phyloP scores from a whole-genome alignment of 2,113 vertebrate genomes.

The Myiopsitta monachus region DNA sequence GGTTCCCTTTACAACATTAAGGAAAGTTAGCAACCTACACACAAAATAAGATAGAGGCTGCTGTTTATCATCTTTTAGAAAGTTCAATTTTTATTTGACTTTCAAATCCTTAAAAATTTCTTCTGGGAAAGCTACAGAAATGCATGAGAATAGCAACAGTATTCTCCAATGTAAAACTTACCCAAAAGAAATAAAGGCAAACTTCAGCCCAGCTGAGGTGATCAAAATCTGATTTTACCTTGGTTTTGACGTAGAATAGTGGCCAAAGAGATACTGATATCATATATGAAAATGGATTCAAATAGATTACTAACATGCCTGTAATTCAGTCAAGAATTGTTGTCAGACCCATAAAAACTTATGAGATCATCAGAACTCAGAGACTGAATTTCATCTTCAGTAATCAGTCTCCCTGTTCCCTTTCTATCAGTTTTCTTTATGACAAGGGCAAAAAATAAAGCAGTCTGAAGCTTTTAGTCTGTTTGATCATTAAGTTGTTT shows the following conservation, averaged over 20 bases:
- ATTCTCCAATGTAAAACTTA: neutral
- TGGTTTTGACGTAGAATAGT: neutral
- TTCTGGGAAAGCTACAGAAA: neutral
- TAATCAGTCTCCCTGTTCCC: neutral
- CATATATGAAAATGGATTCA: neutral
- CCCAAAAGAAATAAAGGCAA: neutral
- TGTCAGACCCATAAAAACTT: constrained; percentile 2
- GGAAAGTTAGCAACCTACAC: neutral
- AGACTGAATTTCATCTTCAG: neutral
- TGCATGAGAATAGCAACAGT: neutral
- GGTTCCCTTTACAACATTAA: neutral
- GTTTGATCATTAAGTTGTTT: neutral
- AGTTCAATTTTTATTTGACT: neutral
- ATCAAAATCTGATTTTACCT: neutral
- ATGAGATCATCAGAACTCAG: constrained; percentile 4
- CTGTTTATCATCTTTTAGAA: neutral
- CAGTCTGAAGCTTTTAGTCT: neutral
- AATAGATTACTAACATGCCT: neutral
- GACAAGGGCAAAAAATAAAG: neutral
- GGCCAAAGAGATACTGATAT: neutral
- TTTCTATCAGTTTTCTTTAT: neutral
- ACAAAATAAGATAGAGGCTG: neutral
- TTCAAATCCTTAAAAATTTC: neutral
- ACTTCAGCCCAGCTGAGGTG: neutral
- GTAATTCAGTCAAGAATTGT: constrained; percentile 16